Percentiles rank a stretch among this genome's conserved stretches.
Conservation (phyloP, 2,888 invertebrate species). For the Boloria euphrosyne region DNA sequence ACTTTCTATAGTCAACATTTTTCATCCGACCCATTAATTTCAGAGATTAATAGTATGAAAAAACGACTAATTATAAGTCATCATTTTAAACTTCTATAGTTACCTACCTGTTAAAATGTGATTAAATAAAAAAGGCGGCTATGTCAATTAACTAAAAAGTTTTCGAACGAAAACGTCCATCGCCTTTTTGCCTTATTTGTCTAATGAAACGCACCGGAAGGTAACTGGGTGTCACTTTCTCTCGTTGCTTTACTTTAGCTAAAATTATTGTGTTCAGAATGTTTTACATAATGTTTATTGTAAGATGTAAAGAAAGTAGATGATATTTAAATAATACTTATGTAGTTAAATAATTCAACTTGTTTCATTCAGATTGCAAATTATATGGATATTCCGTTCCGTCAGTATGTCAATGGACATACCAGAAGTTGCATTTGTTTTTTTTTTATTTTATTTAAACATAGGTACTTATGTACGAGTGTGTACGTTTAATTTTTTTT, state of each 20-base stretch:
- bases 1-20: too few species aligned
- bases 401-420: too few species aligned
- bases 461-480: too few species aligned
- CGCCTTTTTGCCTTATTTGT: constrained; percentile 37
- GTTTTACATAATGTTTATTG: constrained; percentile 24
- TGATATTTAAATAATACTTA: not conserved
- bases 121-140: not conserved
- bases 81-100: too few species aligned
- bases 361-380: too few species aligned
- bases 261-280: constrained; percentile 10
- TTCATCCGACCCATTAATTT: too few species aligned
- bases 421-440: too few species aligned
- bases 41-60: too few species aligned
- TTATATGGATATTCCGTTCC: too few species aligned
- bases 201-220: constrained; percentile 38
- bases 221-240: constrained; percentile 42
- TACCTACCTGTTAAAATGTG: not conserved
- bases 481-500: too few species aligned
- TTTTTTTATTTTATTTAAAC: too few species aligned
- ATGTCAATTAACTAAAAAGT: constrained; percentile 13
- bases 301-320: constrained; percentile 1
- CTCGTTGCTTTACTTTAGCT: constrained; percentile 29
- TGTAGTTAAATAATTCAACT: not conserved
- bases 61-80: too few species aligned
- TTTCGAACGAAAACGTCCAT: constrained; percentile 4